phyloP scores from a whole-genome alignment of 2,113 vertebrate genomes.

The Peromyscus maniculatus region DNA sequence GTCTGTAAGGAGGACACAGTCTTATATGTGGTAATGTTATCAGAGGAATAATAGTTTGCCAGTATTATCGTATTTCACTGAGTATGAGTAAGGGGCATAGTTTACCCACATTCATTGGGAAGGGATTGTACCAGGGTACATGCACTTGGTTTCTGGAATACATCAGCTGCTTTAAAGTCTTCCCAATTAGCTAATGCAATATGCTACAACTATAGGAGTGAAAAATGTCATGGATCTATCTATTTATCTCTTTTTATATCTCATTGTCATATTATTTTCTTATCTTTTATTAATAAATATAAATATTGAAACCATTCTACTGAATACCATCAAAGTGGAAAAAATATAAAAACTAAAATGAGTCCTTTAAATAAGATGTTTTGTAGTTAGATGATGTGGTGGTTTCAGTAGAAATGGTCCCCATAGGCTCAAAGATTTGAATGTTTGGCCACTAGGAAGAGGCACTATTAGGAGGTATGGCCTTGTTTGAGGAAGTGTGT shows the following conservation, averaged over 20 bases:
- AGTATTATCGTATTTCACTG: neutral
- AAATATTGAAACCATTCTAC: neutral
- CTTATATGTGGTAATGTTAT: neutral
- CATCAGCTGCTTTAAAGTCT: neutral
- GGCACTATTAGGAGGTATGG: neutral
- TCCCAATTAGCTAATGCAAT: neutral
- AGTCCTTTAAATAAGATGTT: neutral
- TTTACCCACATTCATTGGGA: neutral
- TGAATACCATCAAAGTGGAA: neutral
- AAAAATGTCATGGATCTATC: too few relatives aligned
- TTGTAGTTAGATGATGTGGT: neutral
- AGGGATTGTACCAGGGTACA: neutral
- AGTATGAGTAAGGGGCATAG: neutral
- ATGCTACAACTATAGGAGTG: neutral
- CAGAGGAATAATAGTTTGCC: neutral
- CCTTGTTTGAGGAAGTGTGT: neutral
- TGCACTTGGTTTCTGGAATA: neutral
- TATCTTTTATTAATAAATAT: neutral
- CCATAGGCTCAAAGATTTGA: neutral
- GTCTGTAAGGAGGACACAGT: neutral
- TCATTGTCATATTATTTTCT: neutral
- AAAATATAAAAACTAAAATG: neutral
- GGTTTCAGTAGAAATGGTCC: neutral
- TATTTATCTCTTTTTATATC: neutral
- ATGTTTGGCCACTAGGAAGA: neutral